Conservation (phyloP, 2,113 vertebrate genomes). For the Rhinolophus sinicus region DNA sequence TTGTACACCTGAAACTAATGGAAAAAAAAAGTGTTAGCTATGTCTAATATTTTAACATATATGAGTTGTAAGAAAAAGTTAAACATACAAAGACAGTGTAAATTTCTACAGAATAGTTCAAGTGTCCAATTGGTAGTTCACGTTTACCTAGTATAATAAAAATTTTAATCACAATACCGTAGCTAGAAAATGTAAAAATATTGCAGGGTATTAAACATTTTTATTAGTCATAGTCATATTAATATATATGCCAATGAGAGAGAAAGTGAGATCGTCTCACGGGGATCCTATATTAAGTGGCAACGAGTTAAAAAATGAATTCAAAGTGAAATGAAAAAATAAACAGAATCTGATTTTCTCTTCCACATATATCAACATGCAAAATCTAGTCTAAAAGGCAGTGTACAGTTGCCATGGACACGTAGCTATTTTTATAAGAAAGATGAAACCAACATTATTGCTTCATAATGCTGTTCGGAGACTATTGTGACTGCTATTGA, state of each 20-base stretch:
- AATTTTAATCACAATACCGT: neutral
- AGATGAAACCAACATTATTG: neutral
- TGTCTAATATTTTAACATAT: neutral
- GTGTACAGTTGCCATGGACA: conserved; percentile 12
- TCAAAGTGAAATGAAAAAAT: neutral
- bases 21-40: neutral
- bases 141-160: too few relatives aligned
- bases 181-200: conserved; percentile 2
- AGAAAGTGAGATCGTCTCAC: neutral
- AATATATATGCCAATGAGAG: rapidly evolving
- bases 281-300: neutral
- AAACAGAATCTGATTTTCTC: neutral
- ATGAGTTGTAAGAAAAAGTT: neutral
- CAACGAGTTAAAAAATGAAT: neutral
- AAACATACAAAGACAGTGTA: neutral
- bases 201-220: neutral
- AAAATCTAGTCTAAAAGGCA: neutral
- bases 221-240: neutral
- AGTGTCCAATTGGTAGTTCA: neutral
- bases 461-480: neutral
- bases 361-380: neutral
- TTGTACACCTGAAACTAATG: too few relatives aligned
- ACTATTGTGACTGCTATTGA: neutral
- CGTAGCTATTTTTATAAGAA: neutral
- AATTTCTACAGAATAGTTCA: neutral